Base-by-base conservation (phyloP, 2,888 invertebrate genomes). In the Cistogaster globosa region DNA sequence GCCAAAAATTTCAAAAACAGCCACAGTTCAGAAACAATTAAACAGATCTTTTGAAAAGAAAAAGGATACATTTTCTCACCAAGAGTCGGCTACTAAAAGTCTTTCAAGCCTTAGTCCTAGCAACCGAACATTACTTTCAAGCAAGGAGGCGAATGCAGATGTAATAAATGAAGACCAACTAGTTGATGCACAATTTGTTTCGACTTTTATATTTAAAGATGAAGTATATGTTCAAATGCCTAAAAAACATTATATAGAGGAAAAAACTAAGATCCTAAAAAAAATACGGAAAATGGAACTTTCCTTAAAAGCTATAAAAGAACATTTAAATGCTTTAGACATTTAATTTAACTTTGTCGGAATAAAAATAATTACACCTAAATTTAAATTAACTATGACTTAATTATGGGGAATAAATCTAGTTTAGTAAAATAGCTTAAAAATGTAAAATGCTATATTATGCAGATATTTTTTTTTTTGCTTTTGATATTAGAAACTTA, bases 181-280 rank as follows among this genome's bases (percentile, higher is more conserved):
- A 8, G 18, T 89, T 20, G 90, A 92, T 22, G 3, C 77, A 4
- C 48, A 72, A 38, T 87, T 89, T 67, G 84, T 92, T 0, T 90
- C 90, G 1, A 89, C 90, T 4, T 92, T 92, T 63, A 90, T 90
- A 20, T 91, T 89, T 12, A 91, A 91, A 42, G 91, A 91, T 1
- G 89, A 92, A 63, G 90, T 92, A 76, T 92, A 91, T 72, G 89
- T 92, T 1, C 92, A 93, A 89, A 92, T 92, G 93, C 89, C 92
- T 0, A 89, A 89, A 60, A 87, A 89, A 0, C 87, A 89, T 26
- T 92, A 92, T 84, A 14, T 91, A 16, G 69, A 83, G 0, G 92
- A 92, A 67, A 92, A 90, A 84, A 80, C 87, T 0, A 81, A 87
- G 14, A 57, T 92, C 22, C 3, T 89, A 2, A 82, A 87, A 1